A percentile compares a stretch with the other conserved stretches of the same genome.
phyloP scores from a whole-genome alignment of 2,888 invertebrate genomes.

The Poecilus cupreus region DNA sequence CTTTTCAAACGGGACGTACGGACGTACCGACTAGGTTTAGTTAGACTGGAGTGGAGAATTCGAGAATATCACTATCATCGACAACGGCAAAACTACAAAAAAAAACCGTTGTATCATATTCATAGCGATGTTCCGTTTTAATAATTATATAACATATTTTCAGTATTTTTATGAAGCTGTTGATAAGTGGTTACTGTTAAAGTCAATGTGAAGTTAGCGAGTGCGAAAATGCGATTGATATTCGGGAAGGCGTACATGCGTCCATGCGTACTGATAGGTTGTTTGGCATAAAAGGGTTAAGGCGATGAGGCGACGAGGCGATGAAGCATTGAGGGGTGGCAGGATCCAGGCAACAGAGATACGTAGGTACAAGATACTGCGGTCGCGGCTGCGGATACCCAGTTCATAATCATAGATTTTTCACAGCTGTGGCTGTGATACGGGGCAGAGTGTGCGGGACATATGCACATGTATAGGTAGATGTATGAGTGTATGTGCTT shows the following conservation, averaged over 20 bases:
- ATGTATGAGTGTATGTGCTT: neutral
- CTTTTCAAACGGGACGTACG: conserved; percentile 8
- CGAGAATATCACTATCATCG: neutral
- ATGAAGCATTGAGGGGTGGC: too few species aligned
- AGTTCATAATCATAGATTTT: conserved; percentile 12
- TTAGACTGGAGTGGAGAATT: neutral
- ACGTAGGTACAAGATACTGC: too few species aligned
- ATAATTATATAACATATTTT: neutral
- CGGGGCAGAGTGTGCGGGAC: neutral
- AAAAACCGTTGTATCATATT: neutral
- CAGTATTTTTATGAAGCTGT: neutral
- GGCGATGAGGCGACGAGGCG: too few species aligned
- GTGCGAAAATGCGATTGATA: neutral
- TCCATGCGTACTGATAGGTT: too few species aligned
- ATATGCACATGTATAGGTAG: too few species aligned
- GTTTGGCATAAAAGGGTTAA: too few species aligned
- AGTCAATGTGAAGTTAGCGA: too few species aligned
- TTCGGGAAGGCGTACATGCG: neutral
- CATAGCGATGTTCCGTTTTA: neutral
- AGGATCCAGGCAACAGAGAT: too few species aligned
- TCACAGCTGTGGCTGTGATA: conserved; percentile 5
- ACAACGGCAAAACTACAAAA: too few species aligned
- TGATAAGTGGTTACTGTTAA: neutral
- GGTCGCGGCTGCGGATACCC: too few species aligned
- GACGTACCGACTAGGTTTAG: neutral